Percentiles rank a stretch among this genome's conserved stretches.
phyloP scores from a whole-genome alignment of 2,888 invertebrate genomes.

The Nomada hirtipes region DNA sequence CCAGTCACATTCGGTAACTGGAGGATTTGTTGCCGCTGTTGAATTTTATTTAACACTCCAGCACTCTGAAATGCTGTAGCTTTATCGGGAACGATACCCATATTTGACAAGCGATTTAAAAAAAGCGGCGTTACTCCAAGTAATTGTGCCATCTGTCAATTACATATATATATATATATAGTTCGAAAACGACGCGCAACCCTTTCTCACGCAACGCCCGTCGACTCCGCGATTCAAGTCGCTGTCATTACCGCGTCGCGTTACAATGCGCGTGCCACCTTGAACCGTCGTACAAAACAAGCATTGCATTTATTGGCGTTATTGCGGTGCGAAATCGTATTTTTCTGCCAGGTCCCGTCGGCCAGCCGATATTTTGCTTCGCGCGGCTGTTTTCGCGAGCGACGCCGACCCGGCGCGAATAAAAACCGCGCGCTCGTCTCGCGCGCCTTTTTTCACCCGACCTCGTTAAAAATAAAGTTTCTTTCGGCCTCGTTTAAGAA shows the following conservation, averaged over 20 bases:
- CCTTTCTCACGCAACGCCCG: background rate
- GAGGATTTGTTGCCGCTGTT: background rate
- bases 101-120: background rate
- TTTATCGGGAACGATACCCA: background rate
- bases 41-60: slow-evolving; percentile 14
- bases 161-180: background rate
- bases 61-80: background rate
- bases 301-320: slow-evolving; percentile 13
- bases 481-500: slow-evolving; percentile 55
- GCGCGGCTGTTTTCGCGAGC: slow-evolving; percentile 2
- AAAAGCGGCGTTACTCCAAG: background rate
- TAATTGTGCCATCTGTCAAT: background rate
- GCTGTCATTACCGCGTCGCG: background rate
- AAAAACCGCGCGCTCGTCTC: slow-evolving; percentile 28
- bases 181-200: no score
- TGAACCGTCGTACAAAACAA: slow-evolving; percentile 3
- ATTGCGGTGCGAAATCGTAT: slow-evolving; percentile 4
- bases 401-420: background rate
- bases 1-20: slow-evolving; percentile 2
- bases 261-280: slow-evolving; percentile 13
- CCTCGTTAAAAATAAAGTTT: slow-evolving; percentile 58
- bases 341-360: background rate
- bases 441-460: slow-evolving; percentile 40
- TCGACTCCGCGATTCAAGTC: background rate
- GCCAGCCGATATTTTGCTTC: background rate